These are phyloP conservation scores for Novumbra hubbsi DNA, from an alignment of 2,797 vertebrate species.

Conservation along the genomic window DNA sequence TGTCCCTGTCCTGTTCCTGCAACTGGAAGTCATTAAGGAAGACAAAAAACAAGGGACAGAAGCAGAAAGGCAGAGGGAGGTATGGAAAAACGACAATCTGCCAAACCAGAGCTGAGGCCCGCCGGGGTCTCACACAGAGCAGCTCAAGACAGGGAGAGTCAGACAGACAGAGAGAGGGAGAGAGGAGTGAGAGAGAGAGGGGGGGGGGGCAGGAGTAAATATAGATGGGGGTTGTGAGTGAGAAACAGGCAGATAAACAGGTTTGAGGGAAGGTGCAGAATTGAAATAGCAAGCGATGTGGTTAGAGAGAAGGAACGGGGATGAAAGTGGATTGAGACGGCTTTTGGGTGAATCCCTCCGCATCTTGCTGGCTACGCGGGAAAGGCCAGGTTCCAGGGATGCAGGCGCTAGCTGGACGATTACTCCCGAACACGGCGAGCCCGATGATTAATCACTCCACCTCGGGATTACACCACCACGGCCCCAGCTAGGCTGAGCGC, in stretches of 20 bases:
- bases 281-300: background rate
- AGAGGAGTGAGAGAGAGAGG: background rate
- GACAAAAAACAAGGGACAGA: background rate
- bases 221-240: background rate
- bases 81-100: background rate
- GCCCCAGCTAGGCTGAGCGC: background rate
- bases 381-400: background rate
- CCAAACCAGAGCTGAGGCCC: background rate
- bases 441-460: background rate
- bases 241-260: background rate
- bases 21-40: conserved; percentile 5
- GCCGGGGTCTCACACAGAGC: background rate
- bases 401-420: background rate
- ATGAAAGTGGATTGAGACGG: background rate
- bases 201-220: background rate
- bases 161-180: background rate
- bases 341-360: background rate
- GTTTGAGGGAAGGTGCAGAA: background rate
- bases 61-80: background rate
- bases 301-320: background rate
- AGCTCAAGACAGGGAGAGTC: background rate
- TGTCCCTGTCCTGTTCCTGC: background rate
- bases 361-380: background rate
- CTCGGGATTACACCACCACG: background rate
- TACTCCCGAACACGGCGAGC: background rate